phyloP scores from a whole-genome alignment of 2,888 invertebrate species.

The Vesta saturnalis region DNA sequence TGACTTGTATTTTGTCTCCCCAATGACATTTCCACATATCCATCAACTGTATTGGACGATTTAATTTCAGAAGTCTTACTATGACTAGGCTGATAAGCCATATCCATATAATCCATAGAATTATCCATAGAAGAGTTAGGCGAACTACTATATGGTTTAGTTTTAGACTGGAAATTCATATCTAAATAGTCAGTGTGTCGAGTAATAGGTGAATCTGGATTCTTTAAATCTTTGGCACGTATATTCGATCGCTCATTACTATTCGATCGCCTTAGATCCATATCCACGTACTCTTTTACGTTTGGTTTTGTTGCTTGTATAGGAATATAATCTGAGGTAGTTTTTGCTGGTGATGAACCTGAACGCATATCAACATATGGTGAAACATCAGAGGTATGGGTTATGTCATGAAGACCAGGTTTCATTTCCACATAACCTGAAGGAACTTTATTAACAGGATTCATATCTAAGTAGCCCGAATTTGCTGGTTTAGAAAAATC shows the following conservation, averaged over 20 bases:
- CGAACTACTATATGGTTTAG: constrained; percentile 34
- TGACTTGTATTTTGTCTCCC: constrained; percentile 54
- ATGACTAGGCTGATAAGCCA: constrained; percentile 28
- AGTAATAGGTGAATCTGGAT: constrained; percentile 17
- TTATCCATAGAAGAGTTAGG: constrained; percentile 43
- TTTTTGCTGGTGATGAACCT: constrained; percentile 51
- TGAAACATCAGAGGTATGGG: constrained; percentile 54
- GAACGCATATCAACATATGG: constrained; percentile 65
- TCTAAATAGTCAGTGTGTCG: constrained; percentile 58
- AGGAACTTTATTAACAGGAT: constrained; percentile 60
- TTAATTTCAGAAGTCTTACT: constrained; percentile 16
- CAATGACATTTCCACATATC: constrained; percentile 74
- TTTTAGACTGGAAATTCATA: constrained; percentile 60
- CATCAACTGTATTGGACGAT: constrained; percentile 63
- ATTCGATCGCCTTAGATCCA: constrained; percentile 55
- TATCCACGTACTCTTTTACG: constrained; percentile 58
- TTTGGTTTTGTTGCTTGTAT: constrained; percentile 53
- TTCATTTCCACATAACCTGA: constrained; percentile 63
- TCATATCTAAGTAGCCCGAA: constrained; percentile 73
- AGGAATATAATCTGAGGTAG: constrained; percentile 52
- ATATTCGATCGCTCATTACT: constrained; percentile 53
- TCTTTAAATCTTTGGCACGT: constrained; percentile 14
- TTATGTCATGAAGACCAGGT: constrained; percentile 51
- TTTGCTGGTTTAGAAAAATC: constrained; percentile 68
- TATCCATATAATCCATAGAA: constrained; percentile 45